These are phyloP conservation scores for Tachystola acroxantha DNA, from an alignment of 2,888 invertebrate species.

Conservation along the genomic window DNA sequence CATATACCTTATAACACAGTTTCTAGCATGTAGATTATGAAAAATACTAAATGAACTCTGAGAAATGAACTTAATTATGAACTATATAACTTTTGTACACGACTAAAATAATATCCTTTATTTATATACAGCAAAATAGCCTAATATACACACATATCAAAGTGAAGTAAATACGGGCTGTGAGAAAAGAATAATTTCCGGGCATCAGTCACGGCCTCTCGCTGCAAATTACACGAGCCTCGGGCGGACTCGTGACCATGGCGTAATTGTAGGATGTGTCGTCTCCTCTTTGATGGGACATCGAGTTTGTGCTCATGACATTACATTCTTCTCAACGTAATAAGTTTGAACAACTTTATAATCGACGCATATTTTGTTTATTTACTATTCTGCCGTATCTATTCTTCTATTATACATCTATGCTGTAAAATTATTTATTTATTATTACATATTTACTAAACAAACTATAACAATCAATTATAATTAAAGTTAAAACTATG, in stretches of 20 bases:
- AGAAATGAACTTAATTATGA: too few species aligned
- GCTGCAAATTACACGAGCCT: constrained; percentile 17
- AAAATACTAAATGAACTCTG: too few species aligned
- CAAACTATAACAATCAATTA: too few species aligned
- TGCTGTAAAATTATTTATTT: too few species aligned
- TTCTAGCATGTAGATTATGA: too few species aligned
- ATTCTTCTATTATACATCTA: too few species aligned
- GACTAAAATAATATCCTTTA: too few species aligned
- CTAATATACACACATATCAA: not conserved
- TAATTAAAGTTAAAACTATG: too few species aligned
- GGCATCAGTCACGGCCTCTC: constrained; percentile 33
- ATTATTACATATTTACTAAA: too few species aligned
- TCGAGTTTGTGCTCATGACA: constrained; percentile 23
- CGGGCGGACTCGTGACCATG: constrained; percentile 20
- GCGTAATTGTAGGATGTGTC: constrained; percentile 4
- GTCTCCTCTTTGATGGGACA: not conserved
- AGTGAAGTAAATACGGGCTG: not conserved
- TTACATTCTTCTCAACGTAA: constrained; percentile 16
- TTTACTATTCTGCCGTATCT: not conserved
- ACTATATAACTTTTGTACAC: too few species aligned
- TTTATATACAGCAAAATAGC: too few species aligned
- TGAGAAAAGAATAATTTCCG: constrained; percentile 50
- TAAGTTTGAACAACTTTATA: constrained; percentile 1
- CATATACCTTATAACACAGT: too few species aligned
- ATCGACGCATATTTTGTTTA: constrained; percentile 1